Conservation (phyloP, 2,888 invertebrate species). For the Zootermopsis nevadensis region DNA sequence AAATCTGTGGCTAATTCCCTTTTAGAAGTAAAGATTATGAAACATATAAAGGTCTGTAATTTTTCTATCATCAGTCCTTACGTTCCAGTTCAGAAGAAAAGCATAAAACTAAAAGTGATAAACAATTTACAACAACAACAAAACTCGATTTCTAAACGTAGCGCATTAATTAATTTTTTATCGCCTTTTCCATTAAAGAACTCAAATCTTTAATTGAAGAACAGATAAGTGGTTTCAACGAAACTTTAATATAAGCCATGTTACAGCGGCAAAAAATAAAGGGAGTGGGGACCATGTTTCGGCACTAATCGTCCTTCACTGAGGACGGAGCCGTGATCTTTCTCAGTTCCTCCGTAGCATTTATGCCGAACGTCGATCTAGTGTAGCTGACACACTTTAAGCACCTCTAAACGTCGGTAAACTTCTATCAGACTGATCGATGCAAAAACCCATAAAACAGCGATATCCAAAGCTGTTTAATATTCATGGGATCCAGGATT, state of each 20-base stretch:
- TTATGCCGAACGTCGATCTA: too few relatives aligned
- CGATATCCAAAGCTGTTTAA: too few relatives aligned
- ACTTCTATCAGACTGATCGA: too few relatives aligned
- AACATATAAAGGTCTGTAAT: background rate
- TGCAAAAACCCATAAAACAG: too few relatives aligned
- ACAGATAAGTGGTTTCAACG: background rate
- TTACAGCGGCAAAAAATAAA: slow-evolving; percentile 19
- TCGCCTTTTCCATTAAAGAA: slow-evolving; percentile 30
- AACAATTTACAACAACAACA: slow-evolving; percentile 3
- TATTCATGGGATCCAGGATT: too few relatives aligned
- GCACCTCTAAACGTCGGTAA: too few relatives aligned
- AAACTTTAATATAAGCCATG: background rate
- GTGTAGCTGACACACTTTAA: too few relatives aligned
- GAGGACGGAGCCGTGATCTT: too few relatives aligned
- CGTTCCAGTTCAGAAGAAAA: background rate
- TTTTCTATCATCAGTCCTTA: background rate
- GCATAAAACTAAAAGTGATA: background rate
- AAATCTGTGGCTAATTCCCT: too few relatives aligned
- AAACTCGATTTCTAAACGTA: slow-evolving; percentile 3
- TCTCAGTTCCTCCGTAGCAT: too few relatives aligned
- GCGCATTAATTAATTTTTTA: slow-evolving; percentile 24
- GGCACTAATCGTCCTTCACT: too few relatives aligned
- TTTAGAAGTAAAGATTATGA: background rate
- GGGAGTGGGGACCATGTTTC: too few relatives aligned
- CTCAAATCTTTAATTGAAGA: slow-evolving; percentile 28